Percentiles rank a stretch among this genome's conserved stretches.
These are phyloP conservation scores for Argya squamiceps DNA, from an alignment of 2,797 vertebrate genomes.

Conservation along the genomic window DNA sequence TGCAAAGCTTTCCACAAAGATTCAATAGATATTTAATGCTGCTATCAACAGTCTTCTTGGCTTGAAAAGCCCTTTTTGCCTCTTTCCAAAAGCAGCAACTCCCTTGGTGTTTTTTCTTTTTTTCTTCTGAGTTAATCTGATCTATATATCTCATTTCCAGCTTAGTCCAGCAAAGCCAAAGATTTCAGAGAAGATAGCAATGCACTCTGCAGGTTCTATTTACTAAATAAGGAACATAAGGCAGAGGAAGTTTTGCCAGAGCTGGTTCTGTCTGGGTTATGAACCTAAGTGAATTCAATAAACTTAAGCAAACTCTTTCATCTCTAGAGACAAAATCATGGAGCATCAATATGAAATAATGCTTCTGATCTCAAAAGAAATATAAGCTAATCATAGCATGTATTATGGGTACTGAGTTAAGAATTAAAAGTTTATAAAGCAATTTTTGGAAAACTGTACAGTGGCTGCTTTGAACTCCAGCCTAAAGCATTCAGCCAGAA, in stretches of 20 bases:
- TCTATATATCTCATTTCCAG: neutral
- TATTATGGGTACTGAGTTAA: neutral
- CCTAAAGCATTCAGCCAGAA: neutral
- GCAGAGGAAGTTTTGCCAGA: neutral
- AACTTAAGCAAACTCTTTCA: neutral
- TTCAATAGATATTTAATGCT: neutral
- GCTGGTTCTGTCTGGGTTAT: neutral
- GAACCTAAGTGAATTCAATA: neutral
- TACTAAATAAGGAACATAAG: conserved; percentile 57
- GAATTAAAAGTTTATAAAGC: neutral
- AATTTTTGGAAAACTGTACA: neutral
- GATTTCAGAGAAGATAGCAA: conserved; percentile 32
- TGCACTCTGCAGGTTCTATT: neutral
- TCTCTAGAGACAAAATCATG: neutral
- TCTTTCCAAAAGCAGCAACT: neutral
- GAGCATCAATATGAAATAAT: neutral
- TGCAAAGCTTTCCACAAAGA: neutral
- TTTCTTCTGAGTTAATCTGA: neutral
- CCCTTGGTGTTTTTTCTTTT: neutral
- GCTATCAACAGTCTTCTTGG: neutral
- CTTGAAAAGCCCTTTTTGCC: neutral
- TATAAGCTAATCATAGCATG: neutral
- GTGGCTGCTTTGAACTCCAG: neutral
- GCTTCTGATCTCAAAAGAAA: neutral
- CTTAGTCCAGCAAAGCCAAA: conserved; percentile 20